Percentiles rank a stretch among this genome's conserved stretches.
Conservation (phyloP, 2,113 vertebrate species). For the Macrotus californicus region DNA sequence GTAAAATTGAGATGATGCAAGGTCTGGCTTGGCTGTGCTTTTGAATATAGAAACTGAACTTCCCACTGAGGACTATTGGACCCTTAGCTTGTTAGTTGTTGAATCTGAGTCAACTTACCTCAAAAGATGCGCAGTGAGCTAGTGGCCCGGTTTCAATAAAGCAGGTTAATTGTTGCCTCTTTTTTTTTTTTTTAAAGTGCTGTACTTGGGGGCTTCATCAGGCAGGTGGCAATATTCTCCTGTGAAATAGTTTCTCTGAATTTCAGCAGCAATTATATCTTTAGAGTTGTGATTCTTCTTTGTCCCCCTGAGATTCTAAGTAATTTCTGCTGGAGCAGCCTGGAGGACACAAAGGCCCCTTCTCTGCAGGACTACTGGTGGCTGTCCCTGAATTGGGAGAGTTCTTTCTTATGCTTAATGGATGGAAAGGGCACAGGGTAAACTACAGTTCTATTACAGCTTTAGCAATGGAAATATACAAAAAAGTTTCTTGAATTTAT, state of each 20-base stretch:
- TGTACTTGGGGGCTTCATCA: neutral
- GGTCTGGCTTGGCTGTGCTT: neutral
- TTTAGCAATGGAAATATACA: neutral
- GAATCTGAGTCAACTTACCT: neutral
- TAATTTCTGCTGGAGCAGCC: neutral
- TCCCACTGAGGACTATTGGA: neutral
- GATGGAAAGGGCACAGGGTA: neutral
- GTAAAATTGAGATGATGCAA: neutral
- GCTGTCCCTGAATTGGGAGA: neutral
- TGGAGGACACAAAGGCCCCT: no score
- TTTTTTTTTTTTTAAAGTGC: neutral
- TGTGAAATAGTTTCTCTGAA: neutral
- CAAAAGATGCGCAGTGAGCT: neutral
- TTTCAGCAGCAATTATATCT: neutral
- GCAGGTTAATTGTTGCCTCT: accelerated
- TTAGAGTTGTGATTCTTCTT: neutral
- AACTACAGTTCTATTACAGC: neutral
- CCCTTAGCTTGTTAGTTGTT: neutral
- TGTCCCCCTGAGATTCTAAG: neutral
- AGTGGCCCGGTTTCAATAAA: neutral
- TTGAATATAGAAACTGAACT: neutral
- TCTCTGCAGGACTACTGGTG: neutral
- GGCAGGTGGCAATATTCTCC: neutral
- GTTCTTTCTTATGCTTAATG: neutral
- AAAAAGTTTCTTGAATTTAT: neutral